These are phyloP conservation scores for Lycaon pictus DNA, from an alignment of 2,113 vertebrate genomes.

Conservation along the genomic window DNA sequence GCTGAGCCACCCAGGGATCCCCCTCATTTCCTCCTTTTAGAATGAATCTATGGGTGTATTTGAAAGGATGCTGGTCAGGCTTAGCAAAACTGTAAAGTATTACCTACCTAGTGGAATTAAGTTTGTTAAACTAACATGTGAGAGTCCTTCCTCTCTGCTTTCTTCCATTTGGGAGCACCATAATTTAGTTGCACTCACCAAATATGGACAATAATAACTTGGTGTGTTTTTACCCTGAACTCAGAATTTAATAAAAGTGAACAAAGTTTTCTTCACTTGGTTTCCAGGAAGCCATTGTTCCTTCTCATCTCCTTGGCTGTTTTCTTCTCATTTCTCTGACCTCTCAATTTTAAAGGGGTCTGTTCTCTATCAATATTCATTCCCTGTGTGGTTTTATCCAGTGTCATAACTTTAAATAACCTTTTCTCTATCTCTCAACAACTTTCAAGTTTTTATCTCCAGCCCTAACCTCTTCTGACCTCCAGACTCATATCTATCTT, in stretches of 20 bases:
- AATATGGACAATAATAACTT: background rate
- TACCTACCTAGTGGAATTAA: background rate
- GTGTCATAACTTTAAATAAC: background rate
- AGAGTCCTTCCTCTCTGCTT: slow-evolving; percentile 16
- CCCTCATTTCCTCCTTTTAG: slow-evolving; percentile 46
- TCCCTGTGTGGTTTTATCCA: background rate
- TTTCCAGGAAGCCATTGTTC: background rate
- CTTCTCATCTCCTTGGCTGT: background rate
- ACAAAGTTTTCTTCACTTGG: background rate
- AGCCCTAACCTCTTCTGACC: background rate
- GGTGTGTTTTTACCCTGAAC: background rate
- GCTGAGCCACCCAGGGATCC: too few relatives aligned
- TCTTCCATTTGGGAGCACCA: slow-evolving; percentile 64
- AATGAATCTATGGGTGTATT: background rate
- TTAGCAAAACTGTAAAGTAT: background rate
- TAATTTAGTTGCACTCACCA: slow-evolving; percentile 29
- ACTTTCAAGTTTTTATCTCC: background rate
- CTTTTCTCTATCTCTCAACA: background rate
- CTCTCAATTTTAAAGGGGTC: background rate
- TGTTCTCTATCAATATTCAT: background rate
- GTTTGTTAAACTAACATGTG: background rate
- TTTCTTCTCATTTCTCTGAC: slow-evolving; percentile 18
- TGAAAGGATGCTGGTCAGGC: background rate
- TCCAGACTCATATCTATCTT: background rate
- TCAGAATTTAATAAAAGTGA: slow-evolving; percentile 36